Evolutionary conservation across 30 jellyfish, hydroid and myxozoan genomes (phyloP), one percentile per base, ranked within the genome.

Genomic region (Turritopsis rubra): DNA sequence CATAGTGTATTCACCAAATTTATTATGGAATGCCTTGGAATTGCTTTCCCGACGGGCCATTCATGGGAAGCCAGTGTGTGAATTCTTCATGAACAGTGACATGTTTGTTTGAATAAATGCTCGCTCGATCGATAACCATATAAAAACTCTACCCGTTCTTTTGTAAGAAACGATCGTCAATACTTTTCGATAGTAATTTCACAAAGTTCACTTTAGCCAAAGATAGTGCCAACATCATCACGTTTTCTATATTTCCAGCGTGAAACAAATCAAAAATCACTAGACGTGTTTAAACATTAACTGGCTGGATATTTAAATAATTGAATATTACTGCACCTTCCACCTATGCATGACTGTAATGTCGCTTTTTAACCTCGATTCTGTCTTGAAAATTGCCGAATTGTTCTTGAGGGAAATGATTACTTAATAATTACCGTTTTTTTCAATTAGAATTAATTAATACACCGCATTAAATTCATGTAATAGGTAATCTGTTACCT

Each of bases 171-270:
- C 28, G 65, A 66, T 23, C 71, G 76, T 80, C 85, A 70, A 92
- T 94, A 18, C 98, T 96, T 25, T 87, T 89, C 28, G 83, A 91
- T 21, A 85, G 85, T 27, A 92, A 80, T 65, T 88, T 91, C 8
- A 92, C 96, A 85, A 92, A 92, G 20, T 88, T 96, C 17, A 90
- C 88, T 82, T 91, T 85, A 71, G 86, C 89, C 74, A 75, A 81
- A 21, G 86, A 89, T 71, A 92, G 77, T 8, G 98, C 98, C 68
- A 30, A 85, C 54, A 83, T 87, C 96, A 92, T 92, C 52, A 87
- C 95, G 68, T 41, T 41, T 41, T 41, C 60, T 3, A 41, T 3
- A 13, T 41, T 13, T 41, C 13, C 60, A 41, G 60, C 13, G 9
- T 41, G 13, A 5, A 41, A 13, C 9, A 41, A 41, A 41, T 13